phyloP scores from a whole-genome alignment of 2,797 vertebrate genomes.

The Coendou prehensilis region DNA sequence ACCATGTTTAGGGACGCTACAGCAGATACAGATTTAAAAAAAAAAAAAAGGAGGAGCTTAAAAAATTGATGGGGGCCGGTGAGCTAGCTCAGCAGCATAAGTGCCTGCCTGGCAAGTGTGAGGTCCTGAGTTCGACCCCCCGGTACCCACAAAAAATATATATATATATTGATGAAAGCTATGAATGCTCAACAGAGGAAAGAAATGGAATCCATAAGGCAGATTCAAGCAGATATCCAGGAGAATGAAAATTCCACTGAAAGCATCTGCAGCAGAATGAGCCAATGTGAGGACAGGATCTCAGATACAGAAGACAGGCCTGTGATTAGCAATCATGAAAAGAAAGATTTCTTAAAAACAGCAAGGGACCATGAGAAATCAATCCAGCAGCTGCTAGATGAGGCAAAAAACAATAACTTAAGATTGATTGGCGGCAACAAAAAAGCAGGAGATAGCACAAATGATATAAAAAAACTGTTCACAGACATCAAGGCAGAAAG shows the following conservation, averaged over 20 bases:
- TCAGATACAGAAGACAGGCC: background rate
- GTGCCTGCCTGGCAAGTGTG: no score
- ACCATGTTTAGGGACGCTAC: background rate
- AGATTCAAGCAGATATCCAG: background rate
- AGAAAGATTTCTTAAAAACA: background rate
- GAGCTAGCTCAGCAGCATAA: no score
- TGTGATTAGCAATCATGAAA: background rate
- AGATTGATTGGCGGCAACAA: background rate
- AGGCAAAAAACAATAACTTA: background rate
- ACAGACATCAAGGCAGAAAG: background rate
- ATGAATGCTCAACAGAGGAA: background rate
- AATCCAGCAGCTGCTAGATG: background rate
- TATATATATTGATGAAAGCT: background rate
- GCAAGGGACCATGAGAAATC: background rate
- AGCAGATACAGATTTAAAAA: background rate
- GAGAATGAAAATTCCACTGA: no score
- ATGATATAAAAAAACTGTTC: background rate
- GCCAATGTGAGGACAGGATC: background rate
- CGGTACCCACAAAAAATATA: no score
- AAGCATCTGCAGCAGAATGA: background rate
- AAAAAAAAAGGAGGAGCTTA: no score
- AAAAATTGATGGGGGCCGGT: background rate
- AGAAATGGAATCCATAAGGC: background rate
- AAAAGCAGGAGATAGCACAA: background rate
- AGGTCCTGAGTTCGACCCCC: no score